Conservation (phyloP, 2,113 vertebrate species). For the Choloepus hoffmanni region DNA sequence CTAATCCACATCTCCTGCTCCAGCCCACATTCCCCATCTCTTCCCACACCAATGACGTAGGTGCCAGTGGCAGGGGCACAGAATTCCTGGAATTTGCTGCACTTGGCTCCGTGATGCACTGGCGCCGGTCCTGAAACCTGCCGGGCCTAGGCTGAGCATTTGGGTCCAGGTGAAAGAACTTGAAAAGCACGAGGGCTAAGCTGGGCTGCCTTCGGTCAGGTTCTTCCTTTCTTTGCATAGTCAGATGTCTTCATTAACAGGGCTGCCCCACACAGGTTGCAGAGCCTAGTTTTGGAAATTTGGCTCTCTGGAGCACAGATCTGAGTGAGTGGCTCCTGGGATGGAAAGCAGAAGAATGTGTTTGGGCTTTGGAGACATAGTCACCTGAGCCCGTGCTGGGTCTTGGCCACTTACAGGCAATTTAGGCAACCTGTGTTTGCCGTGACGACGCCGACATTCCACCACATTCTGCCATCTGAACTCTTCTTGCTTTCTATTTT, state of each 20-base stretch:
- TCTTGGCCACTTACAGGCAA: not conserved
- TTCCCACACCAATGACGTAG: not conserved
- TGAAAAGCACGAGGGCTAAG: not conserved
- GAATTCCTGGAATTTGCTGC: not conserved
- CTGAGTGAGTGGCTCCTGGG: not conserved
- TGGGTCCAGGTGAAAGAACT: not conserved
- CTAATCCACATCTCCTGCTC: not conserved
- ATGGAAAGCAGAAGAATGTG: not conserved
- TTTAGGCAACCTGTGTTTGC: too few species aligned
- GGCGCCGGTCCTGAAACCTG: not conserved
- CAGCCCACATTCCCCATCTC: not conserved
- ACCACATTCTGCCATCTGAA: too few species aligned
- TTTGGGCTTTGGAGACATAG: not conserved
- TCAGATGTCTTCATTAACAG: not conserved
- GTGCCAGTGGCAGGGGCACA: not conserved
- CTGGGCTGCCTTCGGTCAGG: not conserved
- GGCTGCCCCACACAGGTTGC: not conserved
- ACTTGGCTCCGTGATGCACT: not conserved
- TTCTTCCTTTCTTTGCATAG: not conserved
- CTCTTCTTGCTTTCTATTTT: not conserved
- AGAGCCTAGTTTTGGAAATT: not conserved
- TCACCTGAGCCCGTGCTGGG: not conserved
- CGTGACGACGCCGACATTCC: too few species aligned
- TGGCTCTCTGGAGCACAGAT: not conserved
- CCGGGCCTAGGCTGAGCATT: not conserved